Evolutionary conservation across 2,888 invertebrate genomes (phyloP).

Genomic region (Chrysolina oricalcia): DNA sequence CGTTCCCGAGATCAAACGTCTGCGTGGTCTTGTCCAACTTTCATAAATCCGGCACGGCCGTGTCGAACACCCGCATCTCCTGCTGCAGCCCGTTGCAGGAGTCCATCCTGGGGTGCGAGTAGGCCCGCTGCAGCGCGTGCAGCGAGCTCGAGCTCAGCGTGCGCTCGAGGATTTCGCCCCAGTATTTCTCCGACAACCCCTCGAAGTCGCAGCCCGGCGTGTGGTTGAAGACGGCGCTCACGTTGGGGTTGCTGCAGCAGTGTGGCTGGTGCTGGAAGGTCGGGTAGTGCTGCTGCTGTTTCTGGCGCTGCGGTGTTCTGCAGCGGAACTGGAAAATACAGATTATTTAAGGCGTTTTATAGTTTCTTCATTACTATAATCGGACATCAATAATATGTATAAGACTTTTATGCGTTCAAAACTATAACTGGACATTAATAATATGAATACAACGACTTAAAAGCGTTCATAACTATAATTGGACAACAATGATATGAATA

Average conservation of each 20-base stretch:
- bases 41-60: conserved; percentile 71
- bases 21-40: conserved; percentile 71
- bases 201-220: conserved; percentile 73
- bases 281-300: conserved; percentile 52
- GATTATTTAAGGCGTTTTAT: too few species aligned
- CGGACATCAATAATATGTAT: too few species aligned
- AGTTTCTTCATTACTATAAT: too few species aligned
- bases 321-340: conserved; percentile 65
- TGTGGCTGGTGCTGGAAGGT: conserved; percentile 60
- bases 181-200: conserved; percentile 75
- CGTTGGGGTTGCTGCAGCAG: conserved; percentile 64
- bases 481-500: too few species aligned
- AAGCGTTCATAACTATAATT: too few species aligned
- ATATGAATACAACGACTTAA: too few species aligned
- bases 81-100: conserved; percentile 69
- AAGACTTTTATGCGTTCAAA: too few species aligned
- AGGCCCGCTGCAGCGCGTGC: conserved; percentile 74
- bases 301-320: conserved; percentile 60
- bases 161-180: conserved; percentile 83
- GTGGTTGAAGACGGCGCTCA: conserved; percentile 61
- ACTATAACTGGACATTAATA: too few species aligned
- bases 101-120: conserved; percentile 64
- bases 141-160: conserved; percentile 85
- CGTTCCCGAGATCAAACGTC: conserved; percentile 65
- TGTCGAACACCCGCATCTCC: conserved; percentile 68